Conservation (phyloP, 2,888 invertebrate genomes). For the Argyra leucocephala region DNA sequence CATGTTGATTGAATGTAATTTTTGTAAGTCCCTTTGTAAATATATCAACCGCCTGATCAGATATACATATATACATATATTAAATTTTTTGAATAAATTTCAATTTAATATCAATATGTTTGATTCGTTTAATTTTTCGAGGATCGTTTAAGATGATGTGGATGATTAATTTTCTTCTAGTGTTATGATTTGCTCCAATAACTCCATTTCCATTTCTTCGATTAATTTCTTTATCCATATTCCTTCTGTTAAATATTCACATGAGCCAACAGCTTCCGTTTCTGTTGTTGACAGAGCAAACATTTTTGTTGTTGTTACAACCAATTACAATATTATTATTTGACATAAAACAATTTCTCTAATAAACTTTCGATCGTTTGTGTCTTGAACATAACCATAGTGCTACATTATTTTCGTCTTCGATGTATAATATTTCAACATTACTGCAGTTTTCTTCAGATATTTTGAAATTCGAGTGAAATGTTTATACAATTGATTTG, state of each 20-base stretch:
- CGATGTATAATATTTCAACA: conserved; percentile 4
- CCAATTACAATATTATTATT: neutral
- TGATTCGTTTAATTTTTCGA: conserved; percentile 13
- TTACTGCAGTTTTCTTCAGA: neutral
- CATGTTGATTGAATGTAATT: neutral
- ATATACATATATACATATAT: neutral
- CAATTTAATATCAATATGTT: conserved; percentile 13
- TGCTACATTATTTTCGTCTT: conserved; percentile 1
- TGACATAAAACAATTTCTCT: conserved; percentile 8
- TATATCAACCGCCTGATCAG: neutral
- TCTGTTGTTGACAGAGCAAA: neutral
- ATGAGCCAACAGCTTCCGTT: neutral
- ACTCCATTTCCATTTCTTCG: neutral
- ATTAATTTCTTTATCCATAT: conserved; percentile 5
- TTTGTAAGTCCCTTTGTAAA: conserved; percentile 1
- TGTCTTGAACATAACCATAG: conserved; percentile 2
- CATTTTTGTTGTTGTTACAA: neutral
- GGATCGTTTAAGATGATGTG: conserved; percentile 8
- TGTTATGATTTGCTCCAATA: neutral
- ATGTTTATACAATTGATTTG: neutral
- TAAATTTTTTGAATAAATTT: conserved; percentile 9
- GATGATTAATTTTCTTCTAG: conserved; percentile 12
- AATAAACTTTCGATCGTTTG: conserved; percentile 10
- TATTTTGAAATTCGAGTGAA: neutral
- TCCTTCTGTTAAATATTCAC: conserved; percentile 4